phyloP scores from a whole-genome alignment of 2,797 vertebrate species.

The Takifugu ocellatus region DNA sequence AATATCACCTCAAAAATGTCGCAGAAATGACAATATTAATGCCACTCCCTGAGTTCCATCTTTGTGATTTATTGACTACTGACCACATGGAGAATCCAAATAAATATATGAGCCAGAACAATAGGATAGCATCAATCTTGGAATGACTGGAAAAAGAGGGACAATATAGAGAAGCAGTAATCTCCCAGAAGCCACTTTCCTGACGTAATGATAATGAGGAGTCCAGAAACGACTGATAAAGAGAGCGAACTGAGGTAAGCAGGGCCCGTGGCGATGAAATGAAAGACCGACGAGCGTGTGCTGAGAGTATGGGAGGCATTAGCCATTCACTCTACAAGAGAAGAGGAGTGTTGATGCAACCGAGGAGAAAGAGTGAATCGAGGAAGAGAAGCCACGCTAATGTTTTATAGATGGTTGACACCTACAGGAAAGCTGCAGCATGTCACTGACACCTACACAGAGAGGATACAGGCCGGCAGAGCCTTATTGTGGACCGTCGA shows the following conservation, averaged over 20 bases:
- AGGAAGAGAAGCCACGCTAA: constrained; percentile 22
- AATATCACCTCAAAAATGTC: constrained; percentile 2
- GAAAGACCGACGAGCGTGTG: constrained; percentile 10
- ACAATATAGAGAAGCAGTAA: not conserved
- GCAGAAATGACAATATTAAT: constrained; percentile 2
- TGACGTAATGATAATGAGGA: constrained; percentile 2
- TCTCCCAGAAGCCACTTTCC: not conserved
- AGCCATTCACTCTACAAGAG: constrained; percentile 48
- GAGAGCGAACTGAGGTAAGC: constrained; percentile 9
- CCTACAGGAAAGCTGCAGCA: constrained; percentile 17
- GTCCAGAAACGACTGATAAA: constrained; percentile 20
- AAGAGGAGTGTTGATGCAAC: constrained; percentile 69
- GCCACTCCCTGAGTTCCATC: not conserved
- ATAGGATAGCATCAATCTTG: too few species aligned
- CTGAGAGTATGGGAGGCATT: constrained; percentile 25
- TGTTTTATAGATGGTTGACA: not conserved
- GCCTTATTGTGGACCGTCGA: constrained; percentile 13
- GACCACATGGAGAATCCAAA: too few species aligned
- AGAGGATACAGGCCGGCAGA: constrained; percentile 21
- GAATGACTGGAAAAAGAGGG: not conserved
- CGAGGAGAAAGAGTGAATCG: constrained; percentile 56
- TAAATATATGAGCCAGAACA: too few species aligned
- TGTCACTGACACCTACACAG: constrained; percentile 27
- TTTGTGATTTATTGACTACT: too few species aligned
- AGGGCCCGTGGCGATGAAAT: constrained; percentile 59